Conservation (phyloP, 2,113 vertebrate species). For the Pluvialis apricaria region DNA sequence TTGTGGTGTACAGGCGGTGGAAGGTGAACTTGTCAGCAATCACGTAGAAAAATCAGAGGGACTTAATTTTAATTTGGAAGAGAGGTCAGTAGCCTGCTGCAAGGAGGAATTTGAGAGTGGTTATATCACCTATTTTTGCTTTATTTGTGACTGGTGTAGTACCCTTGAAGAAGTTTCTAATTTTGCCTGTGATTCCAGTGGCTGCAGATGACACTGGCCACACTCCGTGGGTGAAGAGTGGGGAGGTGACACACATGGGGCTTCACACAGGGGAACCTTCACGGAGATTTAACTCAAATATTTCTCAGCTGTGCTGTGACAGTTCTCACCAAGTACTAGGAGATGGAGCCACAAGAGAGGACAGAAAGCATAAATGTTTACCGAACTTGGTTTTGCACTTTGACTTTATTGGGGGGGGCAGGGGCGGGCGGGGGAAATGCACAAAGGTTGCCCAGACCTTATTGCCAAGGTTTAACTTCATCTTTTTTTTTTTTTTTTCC, state of each 20-base stretch:
- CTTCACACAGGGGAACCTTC: background rate
- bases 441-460: background rate
- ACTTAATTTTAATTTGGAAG: background rate
- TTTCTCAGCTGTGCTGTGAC: background rate
- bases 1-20: background rate
- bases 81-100: background rate
- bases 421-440: too few species aligned
- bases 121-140: background rate
- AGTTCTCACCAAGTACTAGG: background rate
- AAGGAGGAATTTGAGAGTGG: background rate
- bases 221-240: rapidly evolving
- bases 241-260: background rate
- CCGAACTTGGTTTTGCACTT: background rate
- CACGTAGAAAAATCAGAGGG: background rate
- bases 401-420: background rate
- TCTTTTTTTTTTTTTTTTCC: too few species aligned
- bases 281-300: rapidly evolving
- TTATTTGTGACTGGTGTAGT: background rate
- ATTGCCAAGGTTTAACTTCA: background rate
- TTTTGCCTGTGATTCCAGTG: background rate
- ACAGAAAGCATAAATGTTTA: background rate
- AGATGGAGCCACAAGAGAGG: background rate
- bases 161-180: background rate
- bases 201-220: background rate
- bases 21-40: background rate